Conservation (phyloP, 2,113 vertebrate genomes). For the Podocnemis expansa region DNA sequence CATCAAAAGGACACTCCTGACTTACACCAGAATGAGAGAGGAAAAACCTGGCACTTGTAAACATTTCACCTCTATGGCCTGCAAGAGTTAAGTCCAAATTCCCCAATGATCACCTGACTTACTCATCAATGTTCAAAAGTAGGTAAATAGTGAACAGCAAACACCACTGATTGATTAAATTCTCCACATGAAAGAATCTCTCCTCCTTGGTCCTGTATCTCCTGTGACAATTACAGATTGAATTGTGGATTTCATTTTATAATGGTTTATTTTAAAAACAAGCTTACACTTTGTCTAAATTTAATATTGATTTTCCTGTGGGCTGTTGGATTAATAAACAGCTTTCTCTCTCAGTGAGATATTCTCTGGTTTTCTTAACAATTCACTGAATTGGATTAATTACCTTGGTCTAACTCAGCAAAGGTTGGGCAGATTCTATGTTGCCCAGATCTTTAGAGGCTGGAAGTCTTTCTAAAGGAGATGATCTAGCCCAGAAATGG, state of each 20-base stretch:
- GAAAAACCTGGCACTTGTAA: not conserved
- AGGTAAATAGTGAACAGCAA: not conserved
- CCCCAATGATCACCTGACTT: not conserved
- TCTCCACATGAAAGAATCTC: not conserved
- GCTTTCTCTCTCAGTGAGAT: not conserved
- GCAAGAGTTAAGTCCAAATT: not conserved
- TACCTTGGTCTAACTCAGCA: not conserved
- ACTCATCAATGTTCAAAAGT: not conserved
- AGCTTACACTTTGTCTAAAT: not conserved
- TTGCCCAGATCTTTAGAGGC: not conserved
- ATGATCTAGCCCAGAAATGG: not conserved
- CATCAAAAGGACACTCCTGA: not conserved
- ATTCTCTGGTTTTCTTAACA: not conserved
- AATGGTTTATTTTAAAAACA: not conserved
- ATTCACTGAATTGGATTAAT: not conserved
- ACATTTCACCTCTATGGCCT: not conserved
- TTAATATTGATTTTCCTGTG: not conserved
- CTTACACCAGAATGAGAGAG: not conserved
- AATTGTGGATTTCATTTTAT: not conserved
- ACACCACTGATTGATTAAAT: not conserved
- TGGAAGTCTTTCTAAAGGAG: not conserved
- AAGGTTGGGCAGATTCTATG: not conserved
- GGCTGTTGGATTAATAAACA: not conserved
- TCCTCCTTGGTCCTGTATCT: not conserved
- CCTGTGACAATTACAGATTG: not conserved